Percentiles rank a stretch among this genome's conserved stretches.
Evolutionary conservation across 2,888 invertebrate genomes (phyloP).

Genomic region (Congeria kusceri): DNA sequence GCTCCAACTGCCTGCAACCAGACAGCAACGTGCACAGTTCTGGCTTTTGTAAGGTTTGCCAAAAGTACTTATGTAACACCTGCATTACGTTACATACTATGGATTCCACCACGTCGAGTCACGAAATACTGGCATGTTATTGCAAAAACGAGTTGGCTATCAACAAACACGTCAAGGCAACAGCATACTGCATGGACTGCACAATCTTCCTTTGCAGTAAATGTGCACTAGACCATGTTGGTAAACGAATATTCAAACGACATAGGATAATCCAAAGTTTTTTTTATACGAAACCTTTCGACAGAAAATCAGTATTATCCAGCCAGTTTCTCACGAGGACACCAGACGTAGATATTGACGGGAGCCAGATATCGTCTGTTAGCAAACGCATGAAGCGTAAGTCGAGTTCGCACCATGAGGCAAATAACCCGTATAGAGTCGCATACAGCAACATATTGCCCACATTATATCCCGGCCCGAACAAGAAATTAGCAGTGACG

Average conservation of each 20-base stretch:
- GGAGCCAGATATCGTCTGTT: conserved; percentile 1
- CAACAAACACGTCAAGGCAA: conserved; percentile 40
- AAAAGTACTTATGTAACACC: conserved; percentile 43
- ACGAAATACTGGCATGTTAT: conserved; percentile 40
- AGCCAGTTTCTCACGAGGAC: conserved; percentile 11
- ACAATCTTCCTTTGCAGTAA: conserved; percentile 45
- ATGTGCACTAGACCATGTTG: conserved; percentile 40
- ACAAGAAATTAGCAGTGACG: conserved; percentile 30
- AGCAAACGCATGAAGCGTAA: conserved; percentile 10
- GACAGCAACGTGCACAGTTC: conserved; percentile 41
- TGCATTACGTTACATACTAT: conserved; percentile 35
- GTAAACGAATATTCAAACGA: conserved; percentile 29
- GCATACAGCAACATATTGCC: conserved; percentile 16
- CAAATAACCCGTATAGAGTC: conserved; percentile 28
- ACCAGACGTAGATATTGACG: conserved; percentile 1
- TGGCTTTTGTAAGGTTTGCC: conserved; percentile 43
- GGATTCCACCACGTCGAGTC: conserved; percentile 17
- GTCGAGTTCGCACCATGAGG: not conserved
- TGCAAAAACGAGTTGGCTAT: conserved; percentile 42
- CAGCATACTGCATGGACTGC: conserved; percentile 49
- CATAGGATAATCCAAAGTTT: conserved; percentile 54
- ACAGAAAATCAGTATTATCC: not conserved
- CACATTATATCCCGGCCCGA: conserved; percentile 46
- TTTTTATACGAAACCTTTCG: conserved; percentile 29
- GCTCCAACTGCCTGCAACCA: conserved; percentile 39